Conservation (phyloP, 2,888 invertebrate species). For the Euplexia lucipara region DNA sequence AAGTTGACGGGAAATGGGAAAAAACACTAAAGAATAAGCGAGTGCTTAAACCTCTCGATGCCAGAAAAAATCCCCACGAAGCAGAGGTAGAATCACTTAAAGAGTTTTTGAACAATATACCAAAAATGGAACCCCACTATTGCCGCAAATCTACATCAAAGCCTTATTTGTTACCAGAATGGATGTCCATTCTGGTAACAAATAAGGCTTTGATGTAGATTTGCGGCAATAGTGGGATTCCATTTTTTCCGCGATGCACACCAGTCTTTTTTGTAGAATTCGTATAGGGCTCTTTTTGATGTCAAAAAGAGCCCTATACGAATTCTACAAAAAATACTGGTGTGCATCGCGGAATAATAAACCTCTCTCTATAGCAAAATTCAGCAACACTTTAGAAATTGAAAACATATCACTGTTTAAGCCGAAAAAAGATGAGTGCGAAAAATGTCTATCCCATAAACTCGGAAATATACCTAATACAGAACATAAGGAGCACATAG, state of each 20-base stretch:
- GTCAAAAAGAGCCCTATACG: slow-evolving; percentile 41
- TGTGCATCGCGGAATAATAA: slow-evolving; percentile 36
- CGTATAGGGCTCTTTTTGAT: slow-evolving; percentile 41
- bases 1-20: slow-evolving; percentile 44
- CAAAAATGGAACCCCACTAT: slow-evolving; percentile 37
- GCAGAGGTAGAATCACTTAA: slow-evolving; percentile 36
- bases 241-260: slow-evolving; percentile 33
- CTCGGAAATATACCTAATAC: slow-evolving; percentile 41
- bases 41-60: slow-evolving; percentile 41
- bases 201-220: too few relatives aligned
- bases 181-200: too few relatives aligned
- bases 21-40: slow-evolving; percentile 40
- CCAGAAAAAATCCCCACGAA: slow-evolving; percentile 41
- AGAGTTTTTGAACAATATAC: slow-evolving; percentile 41
- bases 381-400: slow-evolving; percentile 39
- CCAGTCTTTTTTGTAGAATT: slow-evolving; percentile 44
- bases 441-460: slow-evolving; percentile 40
- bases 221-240: too few relatives aligned
- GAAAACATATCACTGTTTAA: slow-evolving; percentile 38
- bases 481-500: slow-evolving; percentile 38
- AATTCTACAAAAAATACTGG: slow-evolving; percentile 44
- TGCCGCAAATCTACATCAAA: slow-evolving; percentile 41
- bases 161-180: slow-evolving; percentile 44
- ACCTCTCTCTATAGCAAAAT: slow-evolving; percentile 37
- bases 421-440: slow-evolving; percentile 45